A percentile compares a stretch with the other conserved stretches of the same genome.
These are phyloP conservation scores for Lasioglossum albipes DNA, from an alignment of 1,140 invertebrate species.

Conservation along the genomic window DNA sequence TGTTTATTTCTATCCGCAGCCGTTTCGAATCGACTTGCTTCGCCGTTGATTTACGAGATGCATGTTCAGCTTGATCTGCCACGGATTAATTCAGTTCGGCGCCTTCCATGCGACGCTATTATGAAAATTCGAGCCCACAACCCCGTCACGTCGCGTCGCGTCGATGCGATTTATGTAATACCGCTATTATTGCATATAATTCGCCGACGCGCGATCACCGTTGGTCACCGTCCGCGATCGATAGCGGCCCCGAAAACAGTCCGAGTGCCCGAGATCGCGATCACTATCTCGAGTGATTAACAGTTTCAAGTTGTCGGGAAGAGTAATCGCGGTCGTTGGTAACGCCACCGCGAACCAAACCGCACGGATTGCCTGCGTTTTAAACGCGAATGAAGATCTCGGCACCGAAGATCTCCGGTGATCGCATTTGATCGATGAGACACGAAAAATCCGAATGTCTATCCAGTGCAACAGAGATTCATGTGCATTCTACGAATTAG, in stretches of 20 bases:
- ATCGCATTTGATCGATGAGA: not conserved
- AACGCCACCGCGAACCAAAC: not conserved
- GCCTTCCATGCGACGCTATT: not conserved
- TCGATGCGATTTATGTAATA: slow-evolving; percentile 4
- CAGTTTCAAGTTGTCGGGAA: slow-evolving; percentile 40
- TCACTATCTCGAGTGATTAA: slow-evolving; percentile 42
- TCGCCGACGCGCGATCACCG: not conserved
- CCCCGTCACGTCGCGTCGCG: not conserved
- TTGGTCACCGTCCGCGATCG: not conserved
- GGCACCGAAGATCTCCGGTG: not conserved
- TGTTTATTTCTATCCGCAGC: no score
- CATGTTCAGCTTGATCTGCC: not conserved
- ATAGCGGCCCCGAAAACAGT: slow-evolving; percentile 3
- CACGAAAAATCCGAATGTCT: not conserved
- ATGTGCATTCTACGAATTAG: no score
- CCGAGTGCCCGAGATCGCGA: slow-evolving; percentile 16
- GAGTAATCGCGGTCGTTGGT: slow-evolving; percentile 28
- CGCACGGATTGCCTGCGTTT: not conserved
- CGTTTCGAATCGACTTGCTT: not conserved
- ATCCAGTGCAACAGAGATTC: not conserved
- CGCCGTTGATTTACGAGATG: not conserved
- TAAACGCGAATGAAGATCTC: slow-evolving; percentile 11
- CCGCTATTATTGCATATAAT: not conserved
- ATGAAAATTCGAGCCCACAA: not conserved
- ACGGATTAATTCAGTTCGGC: not conserved